phyloP scores from a whole-genome alignment of 1,140 invertebrate species.

The Macrocentrus cingulum region DNA sequence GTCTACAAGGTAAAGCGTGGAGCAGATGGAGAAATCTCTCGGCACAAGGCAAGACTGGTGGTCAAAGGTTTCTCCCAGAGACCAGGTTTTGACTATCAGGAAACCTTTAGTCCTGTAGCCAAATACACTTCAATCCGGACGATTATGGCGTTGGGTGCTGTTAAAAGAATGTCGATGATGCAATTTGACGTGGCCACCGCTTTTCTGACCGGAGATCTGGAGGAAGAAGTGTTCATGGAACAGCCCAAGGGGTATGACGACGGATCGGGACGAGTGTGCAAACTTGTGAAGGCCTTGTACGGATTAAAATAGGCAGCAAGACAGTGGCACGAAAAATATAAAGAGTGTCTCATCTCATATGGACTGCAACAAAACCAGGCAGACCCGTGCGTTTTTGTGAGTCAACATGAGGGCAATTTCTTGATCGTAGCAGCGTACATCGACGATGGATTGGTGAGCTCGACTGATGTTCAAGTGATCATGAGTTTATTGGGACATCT shows the following conservation, averaged over 20 bases:
- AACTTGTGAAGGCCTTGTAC: conserved; percentile 49
- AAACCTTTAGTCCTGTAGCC: conserved; percentile 42
- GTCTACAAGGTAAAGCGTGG: conserved; percentile 41
- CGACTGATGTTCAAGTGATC: conserved; percentile 30
- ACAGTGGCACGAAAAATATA: conserved; percentile 46
- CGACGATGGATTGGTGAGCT: conserved; percentile 48
- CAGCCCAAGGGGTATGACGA: conserved; percentile 45
- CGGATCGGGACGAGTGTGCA: conserved; percentile 33
- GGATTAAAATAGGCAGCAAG: conserved; percentile 53
- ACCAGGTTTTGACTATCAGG: conserved; percentile 34
- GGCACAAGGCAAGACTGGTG: conserved; percentile 38
- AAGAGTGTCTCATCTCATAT: conserved; percentile 37
- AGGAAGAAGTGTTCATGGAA: conserved; percentile 37
- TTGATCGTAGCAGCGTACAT: conserved; percentile 47
- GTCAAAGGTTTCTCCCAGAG: conserved; percentile 32
- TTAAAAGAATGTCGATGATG: background rate
- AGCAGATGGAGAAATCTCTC: conserved; percentile 32
- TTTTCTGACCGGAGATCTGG: conserved; percentile 45
- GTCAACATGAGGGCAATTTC: conserved; percentile 24
- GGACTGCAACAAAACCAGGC: conserved; percentile 40
- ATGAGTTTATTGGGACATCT: conserved; percentile 33
- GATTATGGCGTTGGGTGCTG: conserved; percentile 13
- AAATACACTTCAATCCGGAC: conserved; percentile 31
- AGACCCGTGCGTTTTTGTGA: conserved; percentile 44
- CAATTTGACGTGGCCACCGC: conserved; percentile 47